Base-by-base conservation (phyloP, 2,888 invertebrate species). In the Morpho helenor region DNA sequence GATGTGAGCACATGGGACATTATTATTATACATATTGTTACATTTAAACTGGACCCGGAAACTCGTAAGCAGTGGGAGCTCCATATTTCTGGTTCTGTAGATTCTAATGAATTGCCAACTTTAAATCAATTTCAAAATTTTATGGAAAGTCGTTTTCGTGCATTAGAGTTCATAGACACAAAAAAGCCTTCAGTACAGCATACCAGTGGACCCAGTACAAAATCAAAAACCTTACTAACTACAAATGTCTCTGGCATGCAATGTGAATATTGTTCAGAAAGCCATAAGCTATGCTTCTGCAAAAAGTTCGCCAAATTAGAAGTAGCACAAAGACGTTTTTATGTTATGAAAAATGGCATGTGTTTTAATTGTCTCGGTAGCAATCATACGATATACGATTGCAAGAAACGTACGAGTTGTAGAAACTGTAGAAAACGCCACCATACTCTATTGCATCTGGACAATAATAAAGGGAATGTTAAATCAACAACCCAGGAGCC, bases 301-400 rank as follows among this genome's bases (percentile, higher is more conserved):
- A 54, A 60, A n/a, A 47, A n/a, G 16, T 52, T 57, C n/a, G 52
- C 52, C n/a, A n/a, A 52, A 42, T 43, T 45, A 22, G 9, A 23
- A 39, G 10, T 16, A 9, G 47, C 44, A 50, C 40, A 16, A n/a
- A 47, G 52, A 40, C 56, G 56, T 49, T 44, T 52, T 8, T 60
- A 53, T 59, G 60, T 62, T 10, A 45, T 52, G 42, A 51, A 48
- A n/a, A 56, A 61, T 10, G 42, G 45, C 3, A 31, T 65, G 4
- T 67, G 66, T 45, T 66, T 62, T 47, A 69, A 66, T 49, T 68
- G 66, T 49, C 59, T 65, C 47, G 55, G 59, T 8, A 45, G 58
- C 31, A 52, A 55, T 55, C 56, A 60, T 51, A 54, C 9, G 9
- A 53, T 53, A 8, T 53, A 53, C 44, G 31, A 42, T 9, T 69